A percentile compares a stretch with the other conserved stretches of the same genome.
Conservation (phyloP, 2,797 vertebrate species). For the Pipistrellus pipistrellus region DNA sequence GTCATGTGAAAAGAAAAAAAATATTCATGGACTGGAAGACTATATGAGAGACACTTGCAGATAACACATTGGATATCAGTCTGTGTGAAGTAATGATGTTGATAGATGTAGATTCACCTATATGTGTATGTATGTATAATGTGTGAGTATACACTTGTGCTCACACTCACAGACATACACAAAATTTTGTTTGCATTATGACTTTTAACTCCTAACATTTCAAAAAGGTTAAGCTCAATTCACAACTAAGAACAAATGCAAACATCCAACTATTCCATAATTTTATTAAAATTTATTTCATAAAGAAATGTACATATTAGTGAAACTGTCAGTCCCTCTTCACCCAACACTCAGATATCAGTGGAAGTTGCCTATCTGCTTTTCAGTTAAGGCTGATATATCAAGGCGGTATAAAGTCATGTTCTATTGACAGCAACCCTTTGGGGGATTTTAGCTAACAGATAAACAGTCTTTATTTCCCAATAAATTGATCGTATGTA, state of each 20-base stretch:
- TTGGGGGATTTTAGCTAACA: neutral
- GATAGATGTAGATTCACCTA: neutral
- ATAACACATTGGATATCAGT: neutral
- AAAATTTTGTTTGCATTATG: neutral
- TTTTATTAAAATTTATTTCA: neutral
- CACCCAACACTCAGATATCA: neutral
- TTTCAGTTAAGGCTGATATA: neutral
- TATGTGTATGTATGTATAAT: neutral
- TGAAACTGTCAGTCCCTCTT: neutral
- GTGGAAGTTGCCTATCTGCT: neutral
- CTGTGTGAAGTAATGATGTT: neutral
- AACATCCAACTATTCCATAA: neutral
- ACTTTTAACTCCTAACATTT: neutral
- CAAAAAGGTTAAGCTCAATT: neutral
- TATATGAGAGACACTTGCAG: neutral
- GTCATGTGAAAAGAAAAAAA: neutral
- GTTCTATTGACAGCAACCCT: neutral
- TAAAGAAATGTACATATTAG: conserved; percentile 15
- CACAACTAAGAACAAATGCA: neutral
- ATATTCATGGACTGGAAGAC: neutral
- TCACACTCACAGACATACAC: neutral
- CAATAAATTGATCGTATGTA: neutral
- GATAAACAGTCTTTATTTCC: neutral
- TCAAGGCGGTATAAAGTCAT: neutral
- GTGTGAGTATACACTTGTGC: neutral